phyloP scores from a whole-genome alignment of 64 coral and sea anemone genomes.

The Cladopsammia gracilis region DNA sequence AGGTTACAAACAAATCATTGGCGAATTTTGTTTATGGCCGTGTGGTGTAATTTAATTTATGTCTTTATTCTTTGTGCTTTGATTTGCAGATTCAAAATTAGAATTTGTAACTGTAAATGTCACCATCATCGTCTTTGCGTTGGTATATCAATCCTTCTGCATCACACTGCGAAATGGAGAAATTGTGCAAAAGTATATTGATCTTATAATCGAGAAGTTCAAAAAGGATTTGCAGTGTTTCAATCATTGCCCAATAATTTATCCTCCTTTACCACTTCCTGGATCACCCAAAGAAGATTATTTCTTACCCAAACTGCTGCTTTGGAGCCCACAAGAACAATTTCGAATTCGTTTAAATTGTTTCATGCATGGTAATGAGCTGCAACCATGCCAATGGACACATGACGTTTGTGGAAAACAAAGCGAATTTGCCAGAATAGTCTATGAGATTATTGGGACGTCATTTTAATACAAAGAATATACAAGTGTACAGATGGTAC shows the following conservation, averaged over 20 bases:
- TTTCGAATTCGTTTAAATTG: conserved; percentile 4
- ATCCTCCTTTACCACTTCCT: conserved; percentile 14
- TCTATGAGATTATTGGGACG: too few relatives aligned
- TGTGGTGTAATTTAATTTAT: too few relatives aligned
- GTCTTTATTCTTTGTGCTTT: too few relatives aligned
- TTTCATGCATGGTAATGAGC: not conserved
- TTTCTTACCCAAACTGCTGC: not conserved
- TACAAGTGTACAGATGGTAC: too few relatives aligned
- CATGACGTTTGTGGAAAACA: not conserved
- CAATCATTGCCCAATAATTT: not conserved
- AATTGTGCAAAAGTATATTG: conserved; percentile 9
- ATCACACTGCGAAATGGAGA: not conserved
- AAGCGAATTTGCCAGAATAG: conserved; percentile 37
- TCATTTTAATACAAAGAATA: too few relatives aligned
- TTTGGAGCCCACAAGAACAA: conserved; percentile 42
- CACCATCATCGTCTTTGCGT: too few relatives aligned
- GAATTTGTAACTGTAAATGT: too few relatives aligned
- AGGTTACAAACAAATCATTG: too few relatives aligned
- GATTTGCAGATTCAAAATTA: too few relatives aligned
- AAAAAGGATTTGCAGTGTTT: not conserved
- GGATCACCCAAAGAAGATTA: not conserved
- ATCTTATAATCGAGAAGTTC: conserved; percentile 1
- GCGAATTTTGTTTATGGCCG: too few relatives aligned
- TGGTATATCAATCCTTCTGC: too few relatives aligned
- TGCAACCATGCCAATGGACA: not conserved